Evolutionary conservation across 1,140 invertebrate genomes (phyloP).

Genomic region (Ephestia elutella): DNA sequence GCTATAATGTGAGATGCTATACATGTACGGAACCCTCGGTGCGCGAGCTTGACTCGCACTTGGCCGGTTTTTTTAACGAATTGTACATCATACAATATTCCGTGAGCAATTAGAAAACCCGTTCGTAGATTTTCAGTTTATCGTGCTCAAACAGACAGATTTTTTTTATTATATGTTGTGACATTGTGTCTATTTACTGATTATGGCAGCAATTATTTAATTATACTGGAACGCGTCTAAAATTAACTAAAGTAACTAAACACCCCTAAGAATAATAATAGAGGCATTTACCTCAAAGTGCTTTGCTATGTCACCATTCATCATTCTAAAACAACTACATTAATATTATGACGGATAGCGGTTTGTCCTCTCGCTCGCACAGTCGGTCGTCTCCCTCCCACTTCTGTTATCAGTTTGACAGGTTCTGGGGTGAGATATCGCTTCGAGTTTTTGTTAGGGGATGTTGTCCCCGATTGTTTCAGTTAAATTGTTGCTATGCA

Average conservation of each 20-base stretch:
- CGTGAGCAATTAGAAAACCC: too few relatives aligned
- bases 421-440: slow-evolving; percentile 40
- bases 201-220: too few relatives aligned
- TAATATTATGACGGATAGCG: slow-evolving; percentile 58
- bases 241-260: slow-evolving; percentile 47
- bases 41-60: too few relatives aligned
- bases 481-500: slow-evolving; percentile 4
- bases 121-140: too few relatives aligned
- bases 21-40: too few relatives aligned
- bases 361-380: slow-evolving; percentile 33
- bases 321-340: slow-evolving; percentile 56
- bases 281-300: slow-evolving; percentile 57
- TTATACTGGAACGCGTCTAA: slow-evolving; percentile 22
- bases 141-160: too few relatives aligned
- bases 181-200: not conserved
- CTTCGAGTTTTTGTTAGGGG: slow-evolving; percentile 14
- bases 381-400: slow-evolving; percentile 26
- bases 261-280: slow-evolving; percentile 58
- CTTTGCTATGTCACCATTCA: slow-evolving; percentile 63
- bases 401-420: slow-evolving; percentile 49
- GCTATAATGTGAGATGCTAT: too few relatives aligned
- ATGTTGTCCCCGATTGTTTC: not conserved
- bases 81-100: too few relatives aligned
- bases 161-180: too few relatives aligned
- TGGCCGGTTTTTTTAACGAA: too few relatives aligned